Evolutionary conservation across 2,797 vertebrate species (phyloP), one percentile per base, ranked within the genome.

Genomic region (Gambusia yucatana): DNA sequence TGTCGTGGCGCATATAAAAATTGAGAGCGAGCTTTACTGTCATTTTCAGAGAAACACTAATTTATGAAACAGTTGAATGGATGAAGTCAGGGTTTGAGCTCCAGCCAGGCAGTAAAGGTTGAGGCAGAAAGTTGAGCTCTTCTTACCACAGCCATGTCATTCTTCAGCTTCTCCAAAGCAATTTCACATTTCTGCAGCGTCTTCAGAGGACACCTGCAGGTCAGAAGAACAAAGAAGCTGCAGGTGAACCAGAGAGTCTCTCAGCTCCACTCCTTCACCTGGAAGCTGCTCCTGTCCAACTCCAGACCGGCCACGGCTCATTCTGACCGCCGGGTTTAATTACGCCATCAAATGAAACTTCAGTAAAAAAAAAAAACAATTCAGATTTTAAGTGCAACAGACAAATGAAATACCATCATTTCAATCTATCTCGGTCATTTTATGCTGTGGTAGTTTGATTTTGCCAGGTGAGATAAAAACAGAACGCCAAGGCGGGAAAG

Each of bases 181-280:
- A 99, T 99, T 91, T 99, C 98, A 46, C 98, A 99, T 86, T 99
- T 99, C 93, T 99, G 98, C 73, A 99, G 90, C 0, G 98, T 99
- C 92, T 97, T 98, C 90, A 99, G 94, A 22, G 98, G 98, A 91
- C 98, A 99, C 79, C 98, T 99, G 90, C 7, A 11, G 73, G 67
- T 22, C 47, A 79, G 63, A 65, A 65, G 25, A 11, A 16, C n/a
- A 61, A 10, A 75, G 55, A 20, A 7, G 11, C 41, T 1, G n/a
- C 57, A 36, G 39, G 13, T 36, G 33, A 30, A n/a, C 0, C 73
- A 13, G 55, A 41, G 1, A 36, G 8, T n/a, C 22, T 57, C 6
- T 28, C 11, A 20, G 39, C 4, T 59, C 22, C 52, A 25, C 20
- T 36, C 47, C 16, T 70, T 20, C 1, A 17, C 30, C 22, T 16